A percentile compares a stretch with the other conserved stretches of the same genome.
Conservation (phyloP, 2,888 invertebrate genomes). For the Alviniconcha strummeri region DNA sequence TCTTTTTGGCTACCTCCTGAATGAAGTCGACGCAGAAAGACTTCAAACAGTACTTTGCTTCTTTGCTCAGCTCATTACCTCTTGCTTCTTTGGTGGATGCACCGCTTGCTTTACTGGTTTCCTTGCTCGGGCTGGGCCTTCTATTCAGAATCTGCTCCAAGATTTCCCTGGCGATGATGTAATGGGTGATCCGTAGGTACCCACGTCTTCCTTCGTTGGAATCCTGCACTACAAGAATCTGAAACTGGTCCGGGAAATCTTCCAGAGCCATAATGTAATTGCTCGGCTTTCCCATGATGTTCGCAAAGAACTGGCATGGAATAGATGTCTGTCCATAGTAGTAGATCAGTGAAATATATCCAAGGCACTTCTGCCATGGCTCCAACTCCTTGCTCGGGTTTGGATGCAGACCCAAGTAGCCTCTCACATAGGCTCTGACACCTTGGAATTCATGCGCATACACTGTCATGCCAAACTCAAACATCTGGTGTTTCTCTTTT, state of each 20-base stretch:
- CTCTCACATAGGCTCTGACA: slow-evolving; percentile 45
- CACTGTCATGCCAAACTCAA: slow-evolving; percentile 49
- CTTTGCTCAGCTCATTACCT: slow-evolving; percentile 32
- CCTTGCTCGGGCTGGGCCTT: background rate
- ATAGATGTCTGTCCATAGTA: slow-evolving; percentile 48
- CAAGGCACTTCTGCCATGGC: slow-evolving; percentile 43
- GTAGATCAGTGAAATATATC: slow-evolving; percentile 45
- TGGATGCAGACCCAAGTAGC: slow-evolving; percentile 42
- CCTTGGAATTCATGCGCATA: slow-evolving; percentile 47
- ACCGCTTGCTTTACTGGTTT: too few species aligned
- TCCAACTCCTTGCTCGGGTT: slow-evolving; percentile 31
- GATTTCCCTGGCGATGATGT: slow-evolving; percentile 50
- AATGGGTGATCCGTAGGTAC: slow-evolving; percentile 46
- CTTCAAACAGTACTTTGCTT: slow-evolving; percentile 42
- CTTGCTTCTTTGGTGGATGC: background rate
- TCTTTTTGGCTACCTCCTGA: slow-evolving; percentile 42
- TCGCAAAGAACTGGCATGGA: slow-evolving; percentile 46
- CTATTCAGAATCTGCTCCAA: slow-evolving; percentile 29
- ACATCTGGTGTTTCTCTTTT: slow-evolving; percentile 35
- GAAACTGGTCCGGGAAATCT: slow-evolving; percentile 40
- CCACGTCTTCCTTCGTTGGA: slow-evolving; percentile 37
- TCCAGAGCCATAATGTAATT: slow-evolving; percentile 35
- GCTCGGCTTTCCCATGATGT: slow-evolving; percentile 33
- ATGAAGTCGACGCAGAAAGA: slow-evolving; percentile 45
- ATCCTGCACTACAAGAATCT: slow-evolving; percentile 42